Evolutionary conservation across 1,140 invertebrate species (phyloP).

Genomic region (Drosophila equinoxialis): DNA sequence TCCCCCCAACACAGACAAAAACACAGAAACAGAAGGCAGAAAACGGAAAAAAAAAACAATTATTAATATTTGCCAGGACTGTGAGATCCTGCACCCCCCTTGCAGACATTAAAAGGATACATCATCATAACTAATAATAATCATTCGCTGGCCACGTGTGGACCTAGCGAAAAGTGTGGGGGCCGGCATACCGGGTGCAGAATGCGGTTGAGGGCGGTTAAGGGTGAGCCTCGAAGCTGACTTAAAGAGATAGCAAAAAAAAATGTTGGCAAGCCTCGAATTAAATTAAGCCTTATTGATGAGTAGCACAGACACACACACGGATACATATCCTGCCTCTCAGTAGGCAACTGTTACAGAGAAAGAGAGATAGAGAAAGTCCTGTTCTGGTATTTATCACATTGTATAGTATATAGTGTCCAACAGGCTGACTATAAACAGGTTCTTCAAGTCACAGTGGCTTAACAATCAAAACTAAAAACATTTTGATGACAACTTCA

Average conservation of each 20-base stretch:
- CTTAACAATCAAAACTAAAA: background rate
- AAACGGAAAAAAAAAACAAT: slow-evolving; percentile 62
- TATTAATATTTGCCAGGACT: slow-evolving; percentile 73
- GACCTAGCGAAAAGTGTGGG: background rate
- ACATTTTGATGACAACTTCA: background rate
- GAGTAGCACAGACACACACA: slow-evolving; percentile 28
- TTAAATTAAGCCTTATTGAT: slow-evolving; percentile 81
- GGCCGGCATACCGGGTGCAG: background rate
- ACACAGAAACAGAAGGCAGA: slow-evolving; percentile 30
- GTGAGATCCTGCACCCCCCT: slow-evolving; percentile 21
- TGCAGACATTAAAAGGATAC: slow-evolving; percentile 58
- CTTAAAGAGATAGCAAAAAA: slow-evolving; percentile 61
- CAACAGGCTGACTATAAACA: slow-evolving; percentile 46
- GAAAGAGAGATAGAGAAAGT: background rate
- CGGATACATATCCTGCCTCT: slow-evolving; percentile 36
- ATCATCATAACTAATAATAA: slow-evolving; percentile 79
- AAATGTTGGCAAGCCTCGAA: slow-evolving; percentile 47
- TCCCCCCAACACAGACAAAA: slow-evolving; percentile 8
- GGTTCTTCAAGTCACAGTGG: slow-evolving; percentile 27
- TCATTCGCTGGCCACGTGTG: slow-evolving; percentile 60
- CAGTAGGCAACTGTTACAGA: slow-evolving; percentile 34
- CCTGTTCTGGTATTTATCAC: slow-evolving; percentile 61
- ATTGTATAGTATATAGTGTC: slow-evolving; percentile 32
- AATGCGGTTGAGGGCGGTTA: slow-evolving; percentile 11
- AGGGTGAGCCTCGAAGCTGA: slow-evolving; percentile 3